Conservation (phyloP, 2,113 vertebrate genomes). For the Podocnemis expansa region DNA sequence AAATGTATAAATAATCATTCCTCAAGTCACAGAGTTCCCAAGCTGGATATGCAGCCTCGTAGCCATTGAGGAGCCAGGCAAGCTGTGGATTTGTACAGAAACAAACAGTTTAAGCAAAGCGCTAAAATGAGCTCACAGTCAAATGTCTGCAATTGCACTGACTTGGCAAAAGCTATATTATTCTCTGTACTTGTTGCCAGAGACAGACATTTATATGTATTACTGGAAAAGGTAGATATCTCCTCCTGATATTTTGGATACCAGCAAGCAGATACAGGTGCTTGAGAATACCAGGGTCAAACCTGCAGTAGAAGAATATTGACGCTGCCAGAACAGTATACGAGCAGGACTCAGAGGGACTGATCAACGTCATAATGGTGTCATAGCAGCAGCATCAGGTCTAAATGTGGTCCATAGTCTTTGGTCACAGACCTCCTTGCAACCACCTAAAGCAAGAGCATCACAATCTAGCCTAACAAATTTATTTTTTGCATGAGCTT, state of each 20-base stretch:
- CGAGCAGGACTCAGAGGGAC: not conserved
- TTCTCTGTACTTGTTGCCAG: not conserved
- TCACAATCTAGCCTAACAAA: not conserved
- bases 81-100: not conserved
- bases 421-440: not conserved
- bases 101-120: not conserved
- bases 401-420: not conserved
- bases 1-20: not conserved
- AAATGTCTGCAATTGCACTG: not conserved
- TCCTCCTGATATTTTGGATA: not conserved
- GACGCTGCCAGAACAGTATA: not conserved
- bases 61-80: not conserved
- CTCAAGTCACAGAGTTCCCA: not conserved
- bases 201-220: not conserved
- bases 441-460: not conserved
- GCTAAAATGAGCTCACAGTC: not conserved
- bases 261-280: not conserved
- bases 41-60: not conserved
- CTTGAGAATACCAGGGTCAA: not conserved
- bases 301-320: not conserved
- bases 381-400: not conserved
- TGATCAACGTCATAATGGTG: not conserved
- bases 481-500: too few species aligned
- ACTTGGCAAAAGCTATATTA: not conserved
- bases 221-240: not conserved